Conservation (phyloP, 2,797 vertebrate genomes). For the Mormyrops attenuatus region DNA sequence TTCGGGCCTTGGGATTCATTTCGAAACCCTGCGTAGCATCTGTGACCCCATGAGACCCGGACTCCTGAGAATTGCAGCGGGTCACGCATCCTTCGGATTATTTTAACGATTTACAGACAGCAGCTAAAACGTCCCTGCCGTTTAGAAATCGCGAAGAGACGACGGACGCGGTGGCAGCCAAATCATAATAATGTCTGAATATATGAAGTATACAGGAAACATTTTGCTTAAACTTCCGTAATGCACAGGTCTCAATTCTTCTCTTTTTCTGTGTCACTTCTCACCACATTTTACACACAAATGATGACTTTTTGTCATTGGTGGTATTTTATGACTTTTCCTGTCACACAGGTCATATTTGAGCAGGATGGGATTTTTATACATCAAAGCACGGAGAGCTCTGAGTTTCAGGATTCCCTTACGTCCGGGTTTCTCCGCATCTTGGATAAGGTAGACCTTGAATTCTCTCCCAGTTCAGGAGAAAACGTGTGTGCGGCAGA, state of each 20-base stretch:
- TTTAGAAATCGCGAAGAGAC: background rate
- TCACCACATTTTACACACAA: background rate
- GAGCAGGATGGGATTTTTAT: slow-evolving; percentile 90
- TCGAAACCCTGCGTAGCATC: background rate
- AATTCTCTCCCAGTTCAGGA: background rate
- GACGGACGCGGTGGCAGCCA: background rate
- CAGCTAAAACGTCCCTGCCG: background rate
- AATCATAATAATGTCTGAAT: background rate
- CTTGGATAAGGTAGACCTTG: slow-evolving; percentile 77
- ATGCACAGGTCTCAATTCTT: background rate
- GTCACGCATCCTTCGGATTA: background rate
- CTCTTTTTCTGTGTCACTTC: background rate
- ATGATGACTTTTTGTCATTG: background rate
- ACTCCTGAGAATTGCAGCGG: background rate
- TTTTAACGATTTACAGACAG: background rate
- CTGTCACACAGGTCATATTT: slow-evolving; percentile 69
- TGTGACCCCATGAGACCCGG: background rate
- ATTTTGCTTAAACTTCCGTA: background rate
- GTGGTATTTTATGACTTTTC: background rate
- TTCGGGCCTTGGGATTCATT: background rate
- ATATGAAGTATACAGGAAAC: background rate
- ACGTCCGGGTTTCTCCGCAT: slow-evolving; percentile 77
- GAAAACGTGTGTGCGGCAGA: background rate
- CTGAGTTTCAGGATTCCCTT: slow-evolving; percentile 75
- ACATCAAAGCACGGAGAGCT: slow-evolving; percentile 73